A percentile compares a stretch with the other conserved stretches of the same genome.
Conservation (phyloP, 2,797 vertebrate species). For the Okamejei kenojei region DNA sequence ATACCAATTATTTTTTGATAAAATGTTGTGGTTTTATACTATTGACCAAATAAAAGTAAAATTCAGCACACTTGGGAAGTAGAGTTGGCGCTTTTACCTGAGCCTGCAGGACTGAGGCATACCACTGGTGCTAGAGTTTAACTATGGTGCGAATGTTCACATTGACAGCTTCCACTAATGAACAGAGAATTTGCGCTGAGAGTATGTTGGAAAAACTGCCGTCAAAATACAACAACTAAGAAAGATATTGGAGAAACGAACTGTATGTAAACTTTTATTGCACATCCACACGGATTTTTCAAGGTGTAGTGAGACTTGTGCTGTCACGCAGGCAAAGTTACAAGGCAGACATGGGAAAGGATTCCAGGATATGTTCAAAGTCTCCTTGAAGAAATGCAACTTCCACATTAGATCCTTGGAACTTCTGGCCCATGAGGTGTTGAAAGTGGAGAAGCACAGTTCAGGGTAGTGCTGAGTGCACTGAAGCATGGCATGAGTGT, state of each 20-base stretch:
- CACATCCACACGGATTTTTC: neutral
- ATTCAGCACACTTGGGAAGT: neutral
- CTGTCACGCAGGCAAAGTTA: neutral
- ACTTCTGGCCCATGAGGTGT: too few species aligned
- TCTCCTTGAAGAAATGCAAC: too few species aligned
- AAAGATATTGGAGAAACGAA: neutral
- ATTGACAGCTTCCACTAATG: neutral
- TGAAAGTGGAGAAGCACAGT: too few species aligned
- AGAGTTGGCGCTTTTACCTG: neutral
- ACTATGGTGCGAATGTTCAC: neutral
- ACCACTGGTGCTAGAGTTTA: neutral
- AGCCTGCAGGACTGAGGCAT: neutral
- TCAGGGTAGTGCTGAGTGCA: too few species aligned
- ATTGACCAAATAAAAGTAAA: neutral
- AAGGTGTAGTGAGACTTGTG: neutral
- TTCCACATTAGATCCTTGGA: too few species aligned
- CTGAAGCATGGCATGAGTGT: too few species aligned
- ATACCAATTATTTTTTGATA: neutral
- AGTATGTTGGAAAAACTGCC: neutral
- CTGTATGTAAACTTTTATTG: neutral
- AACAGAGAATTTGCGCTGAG: neutral
- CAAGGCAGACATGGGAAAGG: too few species aligned
- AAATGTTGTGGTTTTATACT: too few species aligned
- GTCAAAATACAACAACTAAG: neutral
- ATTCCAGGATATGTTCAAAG: too few species aligned